Percentiles rank a stretch among this genome's conserved stretches.
Evolutionary conservation across 2,888 invertebrate species (phyloP).

Genomic region (Tortrix viridana): DNA sequence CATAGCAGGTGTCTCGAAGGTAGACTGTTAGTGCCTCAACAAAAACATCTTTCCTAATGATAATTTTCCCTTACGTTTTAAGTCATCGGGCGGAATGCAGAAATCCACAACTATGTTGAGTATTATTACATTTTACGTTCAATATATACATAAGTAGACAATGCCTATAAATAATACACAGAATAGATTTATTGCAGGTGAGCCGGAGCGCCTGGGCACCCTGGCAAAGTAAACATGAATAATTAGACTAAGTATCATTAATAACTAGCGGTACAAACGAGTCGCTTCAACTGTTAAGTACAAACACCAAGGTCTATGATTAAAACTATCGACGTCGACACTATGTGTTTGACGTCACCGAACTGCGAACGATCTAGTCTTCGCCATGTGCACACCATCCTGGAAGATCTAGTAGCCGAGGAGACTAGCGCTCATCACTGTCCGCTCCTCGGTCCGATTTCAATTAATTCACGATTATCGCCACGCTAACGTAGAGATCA

Average conservation of each 20-base stretch:
- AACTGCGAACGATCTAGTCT: slow-evolving; percentile 46
- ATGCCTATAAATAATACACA: slow-evolving; percentile 74
- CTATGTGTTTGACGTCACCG: slow-evolving; percentile 65
- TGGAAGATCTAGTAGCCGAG: slow-evolving; percentile 70
- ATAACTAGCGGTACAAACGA: slow-evolving; percentile 76
- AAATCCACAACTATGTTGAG: slow-evolving; percentile 85
- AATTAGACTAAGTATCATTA: slow-evolving; percentile 63
- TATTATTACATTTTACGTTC: slow-evolving; percentile 70
- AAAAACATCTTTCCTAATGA: slow-evolving; percentile 69
- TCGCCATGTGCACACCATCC: slow-evolving; percentile 57
- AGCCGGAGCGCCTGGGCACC: slow-evolving; percentile 65
- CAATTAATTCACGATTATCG: slow-evolving; percentile 5
- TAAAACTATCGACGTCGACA: slow-evolving; percentile 61
- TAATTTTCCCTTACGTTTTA: slow-evolving; percentile 78
- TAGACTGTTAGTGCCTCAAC: slow-evolving; percentile 59
- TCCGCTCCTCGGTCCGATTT: slow-evolving; percentile 53
- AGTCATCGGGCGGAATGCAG: slow-evolving; percentile 85
- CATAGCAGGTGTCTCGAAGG: slow-evolving; percentile 60
- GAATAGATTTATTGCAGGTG: slow-evolving; percentile 69
- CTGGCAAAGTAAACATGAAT: slow-evolving; percentile 62
- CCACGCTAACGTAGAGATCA: slow-evolving; percentile 7
- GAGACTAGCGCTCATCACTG: slow-evolving; percentile 64
- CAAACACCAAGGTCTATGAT: slow-evolving; percentile 57
- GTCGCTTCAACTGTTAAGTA: slow-evolving; percentile 75
- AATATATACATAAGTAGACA: slow-evolving; percentile 82